Base-by-base conservation (phyloP, 2,797 vertebrate species). In the Adrianichthys oophorus region DNA sequence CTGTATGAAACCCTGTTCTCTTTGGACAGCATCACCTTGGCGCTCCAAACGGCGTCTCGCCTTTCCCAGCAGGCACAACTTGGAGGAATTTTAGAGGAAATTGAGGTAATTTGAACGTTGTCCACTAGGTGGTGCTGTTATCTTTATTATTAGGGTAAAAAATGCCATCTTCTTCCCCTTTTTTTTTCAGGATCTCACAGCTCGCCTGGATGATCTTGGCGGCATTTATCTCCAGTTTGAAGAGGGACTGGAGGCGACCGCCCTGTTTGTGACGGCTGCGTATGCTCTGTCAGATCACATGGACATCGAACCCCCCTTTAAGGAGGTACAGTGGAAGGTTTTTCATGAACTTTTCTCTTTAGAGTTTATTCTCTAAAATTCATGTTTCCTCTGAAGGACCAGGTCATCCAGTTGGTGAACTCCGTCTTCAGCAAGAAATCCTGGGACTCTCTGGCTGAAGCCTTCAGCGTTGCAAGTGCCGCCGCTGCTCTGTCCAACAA, bases 151-250 rank as follows among this genome's bases (percentile, higher is more conserved):
- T 42, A 42, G 14, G 29, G 29, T 2, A 16, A 42, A 41, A 16
- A 43, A n/a, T 42, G 13, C 16, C 6, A 17, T n/a, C 4, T n/a
- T 43, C 1, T 8, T 13, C 1, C 24, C 37, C 24, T 26, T 26
- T 15, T 17, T 29, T 19, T 61, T 18, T 48, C 77, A 99, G 98
- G 98, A 99, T 82, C 92, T 99, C 65, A 97, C 96, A 0, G 96
- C 95, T 60, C 95, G 96, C 37, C 76, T 98, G 83, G 98, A 99
- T 89, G 97, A 99, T 68, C 85, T 99, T 6, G 98, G 98, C 19
- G 96, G 96, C 7, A 72, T 97, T 47, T 99, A 96, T 86, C 94
- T 99, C 42, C 98, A 99, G 78, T 99, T 99, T 87, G 98, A 99
- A 78, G 98, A 99, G 86, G 98, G 98, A 26, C 92, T 99, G 13